Percentiles rank a stretch among this genome's conserved stretches.
Conservation (phyloP, 2,888 invertebrate genomes). For the Acronicta psi region DNA sequence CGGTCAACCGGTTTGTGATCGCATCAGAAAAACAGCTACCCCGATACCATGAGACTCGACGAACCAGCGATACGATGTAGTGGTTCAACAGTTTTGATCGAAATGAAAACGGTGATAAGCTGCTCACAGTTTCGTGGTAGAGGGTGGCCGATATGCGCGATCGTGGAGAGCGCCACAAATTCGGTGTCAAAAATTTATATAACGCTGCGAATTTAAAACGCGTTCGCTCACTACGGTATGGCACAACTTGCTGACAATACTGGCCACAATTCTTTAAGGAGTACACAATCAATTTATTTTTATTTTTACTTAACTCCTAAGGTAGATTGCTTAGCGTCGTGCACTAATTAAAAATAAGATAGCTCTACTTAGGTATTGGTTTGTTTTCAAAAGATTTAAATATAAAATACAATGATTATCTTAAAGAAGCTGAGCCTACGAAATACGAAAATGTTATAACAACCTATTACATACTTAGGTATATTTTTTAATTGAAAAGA, state of each 20-base stretch:
- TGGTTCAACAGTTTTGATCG: constrained; percentile 16
- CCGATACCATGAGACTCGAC: constrained; percentile 69
- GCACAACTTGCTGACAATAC: constrained; percentile 29
- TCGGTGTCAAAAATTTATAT: constrained; percentile 82
- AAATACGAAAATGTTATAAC: no score
- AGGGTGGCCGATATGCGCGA: constrained; percentile 74
- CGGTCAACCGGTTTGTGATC: constrained; percentile 87
- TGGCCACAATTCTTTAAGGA: neutral
- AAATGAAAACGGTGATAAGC: constrained; percentile 31
- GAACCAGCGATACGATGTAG: constrained; percentile 24
- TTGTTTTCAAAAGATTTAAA: no score
- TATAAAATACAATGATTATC: no score
- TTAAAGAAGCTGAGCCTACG: no score
- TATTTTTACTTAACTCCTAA: no score
- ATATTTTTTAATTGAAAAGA: no score
- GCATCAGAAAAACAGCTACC: constrained; percentile 87
- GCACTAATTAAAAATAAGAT: no score
- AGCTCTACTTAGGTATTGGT: no score
- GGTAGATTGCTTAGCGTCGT: no score
- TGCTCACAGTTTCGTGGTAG: constrained; percentile 67
- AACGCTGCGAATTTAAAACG: constrained; percentile 73
- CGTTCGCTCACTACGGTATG: constrained; percentile 29
- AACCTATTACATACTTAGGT: no score
- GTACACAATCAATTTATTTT: neutral
- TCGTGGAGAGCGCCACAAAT: constrained; percentile 77